A percentile compares a stretch with the other conserved stretches of the same genome.
Conservation (phyloP, 2,113 vertebrate genomes). For the Arizona elegans region DNA sequence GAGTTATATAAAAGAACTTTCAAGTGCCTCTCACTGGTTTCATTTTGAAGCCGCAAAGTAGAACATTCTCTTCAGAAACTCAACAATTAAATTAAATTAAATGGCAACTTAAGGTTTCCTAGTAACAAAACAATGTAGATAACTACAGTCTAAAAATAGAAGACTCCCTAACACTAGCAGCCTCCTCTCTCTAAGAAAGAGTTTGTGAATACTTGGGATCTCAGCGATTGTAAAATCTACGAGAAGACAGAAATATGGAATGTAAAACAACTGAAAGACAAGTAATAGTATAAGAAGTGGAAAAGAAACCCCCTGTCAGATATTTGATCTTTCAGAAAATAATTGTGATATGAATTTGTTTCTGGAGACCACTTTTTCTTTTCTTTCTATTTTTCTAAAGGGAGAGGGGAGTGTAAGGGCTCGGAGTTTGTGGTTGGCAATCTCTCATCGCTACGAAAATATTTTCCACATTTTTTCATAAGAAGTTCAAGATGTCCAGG, state of each 20-base stretch:
- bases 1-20: neutral
- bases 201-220: neutral
- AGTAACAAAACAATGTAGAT: neutral
- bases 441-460: slow-evolving; percentile 68
- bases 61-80: neutral
- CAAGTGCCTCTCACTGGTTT: slow-evolving; percentile 8
- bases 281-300: neutral
- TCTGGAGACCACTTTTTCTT: slow-evolving; percentile 20
- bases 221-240: neutral
- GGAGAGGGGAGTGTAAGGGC: slow-evolving; percentile 43
- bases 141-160: neutral
- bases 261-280: neutral
- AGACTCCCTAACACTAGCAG: neutral
- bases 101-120: neutral
- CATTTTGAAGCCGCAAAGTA: neutral
- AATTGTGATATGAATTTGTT: neutral
- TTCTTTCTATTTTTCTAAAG: neutral
- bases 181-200: neutral
- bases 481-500: slow-evolving; percentile 73
- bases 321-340: slow-evolving; percentile 34
- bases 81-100: neutral
- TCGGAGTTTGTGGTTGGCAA: slow-evolving; percentile 62
- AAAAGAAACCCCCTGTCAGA: neutral
- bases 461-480: slow-evolving; percentile 75
- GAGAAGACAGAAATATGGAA: neutral